These are phyloP conservation scores for Montipora cactus DNA, from an alignment of 64 coral and sea anemone species.

Conservation along the genomic window DNA sequence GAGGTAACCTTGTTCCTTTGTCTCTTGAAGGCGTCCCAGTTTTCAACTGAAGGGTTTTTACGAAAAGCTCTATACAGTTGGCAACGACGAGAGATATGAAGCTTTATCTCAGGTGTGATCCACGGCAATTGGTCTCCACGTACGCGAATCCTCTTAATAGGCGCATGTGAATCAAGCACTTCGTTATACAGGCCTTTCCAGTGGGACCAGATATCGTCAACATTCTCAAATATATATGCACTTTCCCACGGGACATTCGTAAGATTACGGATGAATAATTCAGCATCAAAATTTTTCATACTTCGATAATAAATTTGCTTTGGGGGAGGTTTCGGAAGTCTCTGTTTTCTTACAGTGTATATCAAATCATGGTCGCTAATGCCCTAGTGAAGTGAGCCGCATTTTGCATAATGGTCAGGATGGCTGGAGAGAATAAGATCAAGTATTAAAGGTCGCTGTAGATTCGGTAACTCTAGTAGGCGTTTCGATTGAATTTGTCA, in stretches of 20 bases:
- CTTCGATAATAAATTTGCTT: slow-evolving; percentile 41
- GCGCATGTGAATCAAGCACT: slow-evolving; percentile 52
- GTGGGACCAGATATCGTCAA: slow-evolving; percentile 65
- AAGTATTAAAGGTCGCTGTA: slow-evolving; percentile 16
- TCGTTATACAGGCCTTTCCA: slow-evolving; percentile 58
- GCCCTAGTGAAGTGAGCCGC: neutral
- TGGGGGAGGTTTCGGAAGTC: neutral
- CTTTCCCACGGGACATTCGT: slow-evolving; percentile 13
- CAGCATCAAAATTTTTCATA: slow-evolving; percentile 50
- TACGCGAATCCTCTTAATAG: neutral
- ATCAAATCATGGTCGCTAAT: neutral
- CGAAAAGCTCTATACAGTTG: no score
- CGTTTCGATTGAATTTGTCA: neutral
- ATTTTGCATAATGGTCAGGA: neutral
- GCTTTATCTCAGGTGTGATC: no score
- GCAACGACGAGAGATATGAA: no score
- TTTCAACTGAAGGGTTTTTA: no score
- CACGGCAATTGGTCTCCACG: no score
- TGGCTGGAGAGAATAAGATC: neutral
- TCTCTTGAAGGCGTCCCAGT: no score
- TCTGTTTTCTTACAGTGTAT: slow-evolving; percentile 8
- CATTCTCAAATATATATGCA: slow-evolving; percentile 53
- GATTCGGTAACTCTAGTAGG: neutral
- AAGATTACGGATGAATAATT: neutral
- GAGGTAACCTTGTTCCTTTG: slow-evolving; percentile 1